Evolutionary conservation across 2,113 vertebrate genomes (phyloP).

Genomic region (Arothron firmamentum): DNA sequence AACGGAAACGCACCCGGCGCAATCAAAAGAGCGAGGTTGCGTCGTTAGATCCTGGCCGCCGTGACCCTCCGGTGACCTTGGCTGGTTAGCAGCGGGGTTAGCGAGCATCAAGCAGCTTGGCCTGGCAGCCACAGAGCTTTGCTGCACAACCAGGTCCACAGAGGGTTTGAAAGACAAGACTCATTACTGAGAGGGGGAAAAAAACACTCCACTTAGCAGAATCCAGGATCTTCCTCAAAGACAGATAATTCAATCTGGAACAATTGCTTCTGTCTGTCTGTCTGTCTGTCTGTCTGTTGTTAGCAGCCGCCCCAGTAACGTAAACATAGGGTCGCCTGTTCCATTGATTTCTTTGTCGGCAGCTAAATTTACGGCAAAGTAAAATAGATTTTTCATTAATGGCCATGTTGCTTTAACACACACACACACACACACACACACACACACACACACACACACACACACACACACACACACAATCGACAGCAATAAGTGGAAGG

Average conservation of each 20-base stretch:
- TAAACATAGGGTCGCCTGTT: constrained; percentile 13
- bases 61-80: constrained; percentile 19
- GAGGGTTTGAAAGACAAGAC: constrained; percentile 25
- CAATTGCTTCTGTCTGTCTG: constrained; percentile 13
- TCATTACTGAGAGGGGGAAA: constrained; percentile 17
- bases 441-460: background rate
- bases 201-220: constrained; percentile 10
- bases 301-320: constrained; percentile 11
- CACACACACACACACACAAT: too few species aligned
- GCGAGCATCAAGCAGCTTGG: constrained; percentile 17
- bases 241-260: constrained; percentile 25
- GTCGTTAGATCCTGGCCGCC: constrained; percentile 6
- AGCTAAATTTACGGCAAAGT: background rate
- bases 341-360: constrained; percentile 4
- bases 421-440: too few species aligned
- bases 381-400: constrained; percentile 11
- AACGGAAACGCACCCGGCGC: constrained; percentile 24
- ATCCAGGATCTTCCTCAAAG: constrained; percentile 29
- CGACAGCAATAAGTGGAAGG: background rate
- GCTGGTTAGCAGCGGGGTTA: constrained; percentile 33
- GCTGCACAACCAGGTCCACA: constrained; percentile 24
- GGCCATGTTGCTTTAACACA: background rate
- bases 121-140: constrained; percentile 16
- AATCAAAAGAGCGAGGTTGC: constrained; percentile 44
- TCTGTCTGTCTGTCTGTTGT: constrained; percentile 4